Evolutionary conservation across 2,888 invertebrate genomes (phyloP).

Genomic region (Apotomis turbidana): DNA sequence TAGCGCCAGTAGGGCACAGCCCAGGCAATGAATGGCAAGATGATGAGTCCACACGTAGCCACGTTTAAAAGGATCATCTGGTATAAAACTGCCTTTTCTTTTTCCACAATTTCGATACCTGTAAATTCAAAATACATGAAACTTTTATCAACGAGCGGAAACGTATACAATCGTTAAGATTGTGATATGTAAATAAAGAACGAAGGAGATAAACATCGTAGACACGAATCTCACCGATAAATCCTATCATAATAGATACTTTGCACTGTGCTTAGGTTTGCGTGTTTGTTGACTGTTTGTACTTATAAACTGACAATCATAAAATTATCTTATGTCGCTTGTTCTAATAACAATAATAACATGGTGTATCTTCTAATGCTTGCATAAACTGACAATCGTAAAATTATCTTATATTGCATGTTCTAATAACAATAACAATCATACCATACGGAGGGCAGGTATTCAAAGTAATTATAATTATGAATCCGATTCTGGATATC

Average conservation of each 20-base stretch:
- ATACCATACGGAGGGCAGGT: conserved; percentile 1
- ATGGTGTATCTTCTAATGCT: too few species aligned
- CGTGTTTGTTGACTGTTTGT: not conserved
- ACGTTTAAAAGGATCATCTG: conserved; percentile 77
- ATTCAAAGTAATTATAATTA: conserved; percentile 22
- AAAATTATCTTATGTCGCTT: not conserved
- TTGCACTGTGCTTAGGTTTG: not conserved
- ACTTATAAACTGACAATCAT: not conserved
- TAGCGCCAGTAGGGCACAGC: conserved; percentile 74
- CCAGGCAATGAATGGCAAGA: conserved; percentile 76
- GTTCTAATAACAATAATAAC: conserved; percentile 6
- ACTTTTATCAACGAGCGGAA: not conserved
- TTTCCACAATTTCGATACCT: conserved; percentile 78
- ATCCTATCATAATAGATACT: not conserved
- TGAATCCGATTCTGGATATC: conserved; percentile 3
- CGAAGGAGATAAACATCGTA: not conserved
- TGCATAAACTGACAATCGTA: too few species aligned
- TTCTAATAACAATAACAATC: conserved; percentile 9
- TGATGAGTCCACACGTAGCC: conserved; percentile 71
- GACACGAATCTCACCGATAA: not conserved
- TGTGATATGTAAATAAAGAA: not conserved
- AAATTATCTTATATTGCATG: not conserved
- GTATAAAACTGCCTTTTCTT: conserved; percentile 69
- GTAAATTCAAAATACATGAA: conserved; percentile 36
- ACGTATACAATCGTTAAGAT: not conserved